Evolutionary conservation across 1,140 invertebrate species (phyloP).

Genomic region (Calliopsis andreniformis): DNA sequence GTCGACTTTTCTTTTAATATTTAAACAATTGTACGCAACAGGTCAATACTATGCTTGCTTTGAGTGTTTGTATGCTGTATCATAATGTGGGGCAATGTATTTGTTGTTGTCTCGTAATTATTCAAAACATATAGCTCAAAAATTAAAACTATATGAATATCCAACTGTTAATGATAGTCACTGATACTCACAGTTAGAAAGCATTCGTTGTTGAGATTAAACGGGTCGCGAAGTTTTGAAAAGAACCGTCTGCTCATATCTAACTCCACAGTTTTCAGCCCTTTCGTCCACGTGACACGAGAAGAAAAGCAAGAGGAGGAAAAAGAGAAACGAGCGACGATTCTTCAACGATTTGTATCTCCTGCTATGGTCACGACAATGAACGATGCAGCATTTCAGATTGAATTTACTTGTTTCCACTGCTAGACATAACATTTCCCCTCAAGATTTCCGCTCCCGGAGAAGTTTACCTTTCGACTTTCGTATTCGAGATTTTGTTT

Average conservation of each 20-base stretch:
- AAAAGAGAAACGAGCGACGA: slow-evolving; percentile 8
- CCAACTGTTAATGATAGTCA: too few species aligned
- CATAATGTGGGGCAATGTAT: too few species aligned
- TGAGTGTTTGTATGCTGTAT: too few species aligned
- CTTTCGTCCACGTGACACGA: neutral
- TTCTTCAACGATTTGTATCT: slow-evolving; percentile 5
- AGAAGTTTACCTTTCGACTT: slow-evolving; percentile 55
- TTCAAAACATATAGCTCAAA: too few species aligned
- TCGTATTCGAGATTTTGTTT: slow-evolving; percentile 63
- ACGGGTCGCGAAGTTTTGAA: neutral
- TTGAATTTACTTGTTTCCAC: slow-evolving; percentile 49
- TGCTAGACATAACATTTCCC: slow-evolving; percentile 51
- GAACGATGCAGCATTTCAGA: slow-evolving; percentile 36
- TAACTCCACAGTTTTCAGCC: neutral
- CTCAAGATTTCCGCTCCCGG: slow-evolving; percentile 19
- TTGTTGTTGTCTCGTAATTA: too few species aligned
- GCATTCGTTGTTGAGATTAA: too few species aligned
- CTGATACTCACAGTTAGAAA: too few species aligned
- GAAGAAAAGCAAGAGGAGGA: neutral
- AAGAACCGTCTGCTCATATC: neutral
- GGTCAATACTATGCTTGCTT: too few species aligned
- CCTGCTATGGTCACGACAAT: neutral
- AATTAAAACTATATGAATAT: too few species aligned
- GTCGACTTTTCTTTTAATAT: too few species aligned
- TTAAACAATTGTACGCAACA: too few species aligned